Percentiles rank a stretch among this genome's conserved stretches.
These are phyloP conservation scores for Oxyura jamaicensis DNA, from an alignment of 2,113 vertebrate genomes.

Conservation along the genomic window DNA sequence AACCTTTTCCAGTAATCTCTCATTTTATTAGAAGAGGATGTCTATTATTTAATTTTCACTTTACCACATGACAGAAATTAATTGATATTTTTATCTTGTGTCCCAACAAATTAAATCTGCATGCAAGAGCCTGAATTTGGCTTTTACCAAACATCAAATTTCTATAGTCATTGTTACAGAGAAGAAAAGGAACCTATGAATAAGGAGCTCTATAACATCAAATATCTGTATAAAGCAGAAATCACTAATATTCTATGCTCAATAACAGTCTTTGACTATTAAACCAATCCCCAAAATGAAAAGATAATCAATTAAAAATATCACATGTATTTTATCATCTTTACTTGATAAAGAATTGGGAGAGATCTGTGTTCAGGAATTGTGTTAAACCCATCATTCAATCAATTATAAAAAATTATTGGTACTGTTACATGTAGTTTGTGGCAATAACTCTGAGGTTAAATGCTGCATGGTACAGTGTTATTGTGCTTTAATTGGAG, in stretches of 20 bases:
- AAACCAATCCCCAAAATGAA: not conserved
- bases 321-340: not conserved
- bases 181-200: not conserved
- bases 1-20: not conserved
- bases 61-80: not conserved
- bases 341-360: slow-evolving; percentile 4
- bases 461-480: slow-evolving; percentile 7
- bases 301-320: not conserved
- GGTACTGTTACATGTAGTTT: slow-evolving; percentile 33
- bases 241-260: not conserved
- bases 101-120: not conserved
- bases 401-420: slow-evolving; percentile 8
- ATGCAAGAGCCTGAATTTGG: not conserved
- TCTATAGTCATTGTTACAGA: not conserved
- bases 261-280: not conserved
- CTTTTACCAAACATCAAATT: not conserved
- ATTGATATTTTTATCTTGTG: not conserved
- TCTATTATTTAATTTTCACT: not conserved
- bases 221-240: not conserved
- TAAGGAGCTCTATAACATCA: not conserved
- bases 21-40: not conserved
- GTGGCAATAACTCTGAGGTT: slow-evolving; percentile 53
- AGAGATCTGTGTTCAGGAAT: not conserved
- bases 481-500: slow-evolving; percentile 30
- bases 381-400: slow-evolving; percentile 19